These are phyloP conservation scores for Danio choprae DNA, from an alignment of 2,797 vertebrate species.

Conservation along the genomic window DNA sequence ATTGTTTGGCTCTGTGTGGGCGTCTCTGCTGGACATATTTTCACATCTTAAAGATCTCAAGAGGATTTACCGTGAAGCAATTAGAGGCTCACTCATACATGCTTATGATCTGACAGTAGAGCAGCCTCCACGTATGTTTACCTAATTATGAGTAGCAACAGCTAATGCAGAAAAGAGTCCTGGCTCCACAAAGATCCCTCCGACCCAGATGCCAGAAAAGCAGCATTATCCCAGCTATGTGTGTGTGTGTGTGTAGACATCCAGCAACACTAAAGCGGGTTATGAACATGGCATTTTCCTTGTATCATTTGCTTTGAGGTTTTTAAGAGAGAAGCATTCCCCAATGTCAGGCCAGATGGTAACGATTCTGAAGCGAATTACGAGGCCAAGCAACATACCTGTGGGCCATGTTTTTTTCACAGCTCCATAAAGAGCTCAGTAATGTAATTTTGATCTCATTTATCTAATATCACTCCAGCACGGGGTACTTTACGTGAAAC, in stretches of 20 bases:
- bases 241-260: slow-evolving; percentile 37
- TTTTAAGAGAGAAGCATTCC: slow-evolving; percentile 83
- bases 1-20: background rate
- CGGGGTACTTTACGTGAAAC: slow-evolving; percentile 74
- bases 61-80: slow-evolving; percentile 30
- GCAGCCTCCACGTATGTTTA: slow-evolving; percentile 7
- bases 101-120: slow-evolving; percentile 10
- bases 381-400: slow-evolving; percentile 85
- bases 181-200: slow-evolving; percentile 27
- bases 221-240: slow-evolving; percentile 28
- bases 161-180: slow-evolving; percentile 21
- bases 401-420: slow-evolving; percentile 83
- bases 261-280: slow-evolving; percentile 77
- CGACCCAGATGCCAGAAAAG: slow-evolving; percentile 13
- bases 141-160: slow-evolving; percentile 21
- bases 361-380: slow-evolving; percentile 86
- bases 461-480: slow-evolving; percentile 80
- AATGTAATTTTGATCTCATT: slow-evolving; percentile 87
- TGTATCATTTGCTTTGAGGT: slow-evolving; percentile 85
- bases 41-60: background rate
- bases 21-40: slow-evolving; percentile 13
- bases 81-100: background rate
- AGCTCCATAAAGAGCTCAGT: slow-evolving; percentile 84
- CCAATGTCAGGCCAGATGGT: slow-evolving; percentile 83
- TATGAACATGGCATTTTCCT: slow-evolving; percentile 80